Percentiles rank a stretch among this genome's conserved stretches.
phyloP scores from a whole-genome alignment of 2,113 vertebrate species.

The Rhombomys opimus region DNA sequence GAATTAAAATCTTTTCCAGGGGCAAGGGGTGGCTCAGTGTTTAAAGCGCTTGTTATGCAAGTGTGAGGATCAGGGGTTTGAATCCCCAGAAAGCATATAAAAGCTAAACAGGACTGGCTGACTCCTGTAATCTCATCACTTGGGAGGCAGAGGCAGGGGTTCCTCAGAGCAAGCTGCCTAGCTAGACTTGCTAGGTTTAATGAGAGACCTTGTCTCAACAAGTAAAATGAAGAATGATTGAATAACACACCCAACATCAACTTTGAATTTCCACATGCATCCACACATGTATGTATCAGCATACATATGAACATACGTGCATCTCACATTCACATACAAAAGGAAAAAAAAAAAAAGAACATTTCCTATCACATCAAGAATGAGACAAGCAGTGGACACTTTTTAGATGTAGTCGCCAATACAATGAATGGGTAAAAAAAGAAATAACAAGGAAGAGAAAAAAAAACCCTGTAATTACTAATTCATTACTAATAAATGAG shows the following conservation, averaged over 20 bases:
- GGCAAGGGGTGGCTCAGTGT: background rate
- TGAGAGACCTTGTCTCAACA: background rate
- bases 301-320: background rate
- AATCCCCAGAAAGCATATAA: background rate
- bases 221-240: background rate
- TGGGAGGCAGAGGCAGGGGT: background rate
- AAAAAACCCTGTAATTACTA: background rate
- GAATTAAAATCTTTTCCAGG: background rate
- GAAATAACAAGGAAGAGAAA: background rate
- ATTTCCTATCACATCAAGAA: constrained; percentile 9
- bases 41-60: background rate
- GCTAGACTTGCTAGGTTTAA: background rate
- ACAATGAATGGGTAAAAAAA: background rate
- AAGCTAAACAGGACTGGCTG: background rate
- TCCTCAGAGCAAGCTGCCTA: background rate
- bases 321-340: background rate
- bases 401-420: background rate
- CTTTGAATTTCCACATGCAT: background rate
- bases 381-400: background rate
- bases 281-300: background rate
- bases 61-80: background rate
- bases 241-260: background rate
- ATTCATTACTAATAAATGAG: background rate
- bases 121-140: background rate
- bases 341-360: background rate